Base-by-base conservation (phyloP, 64 coral and sea anemone species). In the Montipora cactus region DNA sequence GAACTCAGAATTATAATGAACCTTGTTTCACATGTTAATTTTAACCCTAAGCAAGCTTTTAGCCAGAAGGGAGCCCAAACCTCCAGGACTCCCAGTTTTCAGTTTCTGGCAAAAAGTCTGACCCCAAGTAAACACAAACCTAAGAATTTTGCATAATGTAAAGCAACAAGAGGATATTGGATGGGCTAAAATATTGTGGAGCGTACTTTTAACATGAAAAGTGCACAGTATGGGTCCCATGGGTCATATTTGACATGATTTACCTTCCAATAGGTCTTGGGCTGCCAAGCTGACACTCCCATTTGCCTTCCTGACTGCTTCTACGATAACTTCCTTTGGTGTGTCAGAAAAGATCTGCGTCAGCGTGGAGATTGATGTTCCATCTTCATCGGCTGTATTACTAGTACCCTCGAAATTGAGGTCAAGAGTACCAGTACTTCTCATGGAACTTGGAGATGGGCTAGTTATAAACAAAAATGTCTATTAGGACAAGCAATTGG, bases 331-430 rank as follows among this genome's bases (percentile, higher is more conserved):
- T 59, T 45, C 28, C 8, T 57, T 61, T 90, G 76, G 77, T 79
- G 28, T 49, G 8, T 80, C 89, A 80, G 76, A 78, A 61, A 91
- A 91, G 7, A 91, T 81, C 22, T 81, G 74, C 46, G 51, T 19
- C 59, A 90, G 49, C 50, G 81, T 80, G 59, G 89, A 90, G 49
- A 90, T 37, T 68, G 89, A 90, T 61, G 77, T 51, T 90, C 48
- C 77, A 80, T 81, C 76, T 79, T 45, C 8, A 64, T 28, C 84
- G 61, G 20, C 80, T 61, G n/a, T n/a, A n/a, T n/a, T n/a, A n/a
- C 12, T 67, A 64, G 80, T 59, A 53, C 18, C 80, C 62, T 83
- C 53, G 52, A 47, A 23, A 83, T 84, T 22, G 37, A 67, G 18
- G 53, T 84, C 81, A 84, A 62, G 44, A 21, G 47, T 59, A 84